Evolutionary conservation across 2,113 vertebrate genomes (phyloP).

Genomic region (Balaeniceps rex): DNA sequence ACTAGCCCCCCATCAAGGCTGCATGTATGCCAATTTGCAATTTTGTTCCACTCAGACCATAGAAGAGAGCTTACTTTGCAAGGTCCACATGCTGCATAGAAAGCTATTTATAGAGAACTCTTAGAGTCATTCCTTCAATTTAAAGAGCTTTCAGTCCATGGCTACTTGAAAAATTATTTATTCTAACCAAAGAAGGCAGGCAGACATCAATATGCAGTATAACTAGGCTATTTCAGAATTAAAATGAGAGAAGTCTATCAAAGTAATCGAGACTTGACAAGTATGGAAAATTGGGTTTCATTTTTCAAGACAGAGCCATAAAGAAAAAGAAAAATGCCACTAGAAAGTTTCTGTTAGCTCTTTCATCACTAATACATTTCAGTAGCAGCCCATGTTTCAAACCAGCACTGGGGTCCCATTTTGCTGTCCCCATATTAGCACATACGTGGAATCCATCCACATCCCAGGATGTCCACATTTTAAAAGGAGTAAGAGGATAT

Average conservation of each 20-base stretch:
- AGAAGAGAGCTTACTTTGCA: neutral
- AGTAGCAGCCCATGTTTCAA: neutral
- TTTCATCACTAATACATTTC: neutral
- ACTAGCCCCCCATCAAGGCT: neutral
- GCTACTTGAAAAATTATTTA: slow-evolving; percentile 2
- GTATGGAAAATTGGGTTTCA: neutral
- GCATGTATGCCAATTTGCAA: neutral
- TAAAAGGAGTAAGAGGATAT: neutral
- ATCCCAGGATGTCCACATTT: neutral
- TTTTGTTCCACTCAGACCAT: neutral
- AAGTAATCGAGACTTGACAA: neutral
- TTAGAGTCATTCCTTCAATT: neutral
- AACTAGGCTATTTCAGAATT: neutral
- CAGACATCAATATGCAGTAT: neutral
- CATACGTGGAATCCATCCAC: neutral
- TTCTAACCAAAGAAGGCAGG: neutral
- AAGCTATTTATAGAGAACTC: neutral
- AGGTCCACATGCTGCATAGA: neutral
- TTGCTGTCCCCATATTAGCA: neutral
- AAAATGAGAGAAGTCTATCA: neutral
- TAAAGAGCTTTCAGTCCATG: neutral
- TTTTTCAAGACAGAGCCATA: neutral
- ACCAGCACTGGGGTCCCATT: neutral
- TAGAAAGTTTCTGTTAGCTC: neutral
- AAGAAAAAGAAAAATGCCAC: neutral